Percentiles rank a stretch among this genome's conserved stretches.
These are phyloP conservation scores for Aratinga solstitialis DNA, from an alignment of 2,797 vertebrate species.

Conservation along the genomic window DNA sequence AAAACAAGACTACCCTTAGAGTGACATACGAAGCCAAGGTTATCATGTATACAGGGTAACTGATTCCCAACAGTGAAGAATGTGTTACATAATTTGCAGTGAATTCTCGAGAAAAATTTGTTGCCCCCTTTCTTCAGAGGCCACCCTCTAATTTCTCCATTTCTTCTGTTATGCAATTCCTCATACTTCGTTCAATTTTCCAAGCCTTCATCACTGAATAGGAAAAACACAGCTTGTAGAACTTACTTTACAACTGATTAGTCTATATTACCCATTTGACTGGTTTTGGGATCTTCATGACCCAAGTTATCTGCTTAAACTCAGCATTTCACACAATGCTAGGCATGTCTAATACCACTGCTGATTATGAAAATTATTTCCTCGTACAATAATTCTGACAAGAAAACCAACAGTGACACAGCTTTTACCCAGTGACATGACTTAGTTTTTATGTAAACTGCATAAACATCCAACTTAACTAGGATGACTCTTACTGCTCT, in stretches of 20 bases:
- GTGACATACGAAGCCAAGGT: neutral
- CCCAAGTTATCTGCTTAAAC: neutral
- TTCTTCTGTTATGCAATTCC: neutral
- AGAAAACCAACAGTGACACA: accelerated
- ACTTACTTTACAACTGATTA: neutral
- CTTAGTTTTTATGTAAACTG: neutral
- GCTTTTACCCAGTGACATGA: neutral
- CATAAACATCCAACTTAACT: neutral
- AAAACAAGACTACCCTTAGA: neutral
- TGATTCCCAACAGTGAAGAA: neutral
- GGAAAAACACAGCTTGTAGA: neutral
- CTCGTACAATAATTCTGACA: neutral
- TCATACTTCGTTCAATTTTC: neutral
- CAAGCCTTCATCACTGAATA: neutral
- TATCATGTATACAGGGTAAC: neutral
- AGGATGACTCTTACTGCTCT: neutral
- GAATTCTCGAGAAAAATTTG: neutral
- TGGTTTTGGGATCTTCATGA: neutral
- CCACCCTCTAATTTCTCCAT: neutral
- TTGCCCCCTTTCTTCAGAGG: neutral
- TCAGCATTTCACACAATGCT: neutral
- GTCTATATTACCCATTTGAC: neutral
- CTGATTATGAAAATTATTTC: neutral
- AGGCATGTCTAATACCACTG: neutral
- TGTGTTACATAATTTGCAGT: neutral